phyloP scores from a whole-genome alignment of 2,113 vertebrate genomes.

The Nycticebus coucang region DNA sequence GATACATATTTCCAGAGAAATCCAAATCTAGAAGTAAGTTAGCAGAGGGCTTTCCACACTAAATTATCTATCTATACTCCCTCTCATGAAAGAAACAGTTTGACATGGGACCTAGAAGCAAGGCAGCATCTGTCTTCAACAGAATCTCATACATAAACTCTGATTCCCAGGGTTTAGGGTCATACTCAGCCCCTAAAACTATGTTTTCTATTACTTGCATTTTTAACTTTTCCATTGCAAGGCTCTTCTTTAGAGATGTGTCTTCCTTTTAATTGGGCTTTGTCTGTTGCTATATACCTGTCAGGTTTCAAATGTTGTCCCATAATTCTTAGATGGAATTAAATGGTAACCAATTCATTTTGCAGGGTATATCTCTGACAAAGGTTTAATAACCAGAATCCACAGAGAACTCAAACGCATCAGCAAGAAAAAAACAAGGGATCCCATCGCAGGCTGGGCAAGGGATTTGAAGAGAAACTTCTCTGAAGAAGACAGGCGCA shows the following conservation, averaged over 20 bases:
- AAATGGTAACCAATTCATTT: constrained; percentile 75
- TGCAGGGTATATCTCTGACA: no score
- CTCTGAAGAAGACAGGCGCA: no score
- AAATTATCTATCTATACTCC: neutral
- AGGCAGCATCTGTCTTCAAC: neutral
- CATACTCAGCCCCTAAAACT: neutral
- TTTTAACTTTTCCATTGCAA: constrained; percentile 37
- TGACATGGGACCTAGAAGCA: neutral
- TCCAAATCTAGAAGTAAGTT: neutral
- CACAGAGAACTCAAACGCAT: no score
- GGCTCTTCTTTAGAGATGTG: neutral
- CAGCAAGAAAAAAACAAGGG: no score
- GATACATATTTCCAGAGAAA: neutral
- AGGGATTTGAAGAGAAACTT: no score
- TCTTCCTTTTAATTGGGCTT: constrained; percentile 72
- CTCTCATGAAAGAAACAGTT: neutral
- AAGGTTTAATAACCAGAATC: no score
- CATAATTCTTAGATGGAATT: constrained; percentile 67
- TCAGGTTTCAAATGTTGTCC: constrained; percentile 70
- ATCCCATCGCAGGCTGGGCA: no score
- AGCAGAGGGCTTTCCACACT: neutral
- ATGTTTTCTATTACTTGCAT: neutral
- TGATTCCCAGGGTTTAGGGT: neutral
- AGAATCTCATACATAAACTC: neutral
- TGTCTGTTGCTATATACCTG: constrained; percentile 65